phyloP scores from a whole-genome alignment of 2,797 vertebrate genomes.

The Fundulus diaphanus region DNA sequence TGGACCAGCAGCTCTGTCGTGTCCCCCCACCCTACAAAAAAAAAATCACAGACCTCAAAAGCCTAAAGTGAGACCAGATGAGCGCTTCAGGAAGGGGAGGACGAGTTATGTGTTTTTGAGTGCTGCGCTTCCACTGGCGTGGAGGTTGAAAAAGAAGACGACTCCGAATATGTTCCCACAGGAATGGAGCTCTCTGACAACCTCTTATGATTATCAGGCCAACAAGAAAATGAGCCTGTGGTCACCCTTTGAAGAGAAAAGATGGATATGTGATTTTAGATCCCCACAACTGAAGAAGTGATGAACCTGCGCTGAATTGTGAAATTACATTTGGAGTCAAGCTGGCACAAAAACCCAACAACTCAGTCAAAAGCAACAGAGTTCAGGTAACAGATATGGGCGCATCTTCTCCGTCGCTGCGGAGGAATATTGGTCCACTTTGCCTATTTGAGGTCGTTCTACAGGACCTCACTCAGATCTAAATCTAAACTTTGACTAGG shows the following conservation, averaged over 20 bases:
- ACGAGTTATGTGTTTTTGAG: slow-evolving; percentile 42
- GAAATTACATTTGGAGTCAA: slow-evolving; percentile 1
- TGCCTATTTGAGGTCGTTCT: not conserved
- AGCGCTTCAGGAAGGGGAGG: slow-evolving; percentile 50
- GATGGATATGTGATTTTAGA: slow-evolving; percentile 20
- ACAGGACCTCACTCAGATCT: not conserved
- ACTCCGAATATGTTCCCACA: slow-evolving; percentile 60
- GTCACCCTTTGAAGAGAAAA: slow-evolving; percentile 26
- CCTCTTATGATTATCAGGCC: slow-evolving; percentile 57
- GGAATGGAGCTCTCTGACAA: slow-evolving; percentile 53
- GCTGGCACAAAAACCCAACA: not conserved
- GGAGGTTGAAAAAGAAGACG: slow-evolving; percentile 56
- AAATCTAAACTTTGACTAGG: not conserved
- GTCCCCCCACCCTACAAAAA: too few species aligned
- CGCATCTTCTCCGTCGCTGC: not conserved
- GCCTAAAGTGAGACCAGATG: slow-evolving; percentile 72
- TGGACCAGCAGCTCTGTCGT: slow-evolving; percentile 43
- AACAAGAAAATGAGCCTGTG: slow-evolving; percentile 48
- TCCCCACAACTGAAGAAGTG: slow-evolving; percentile 9
- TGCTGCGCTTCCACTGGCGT: slow-evolving; percentile 29
- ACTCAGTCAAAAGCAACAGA: not conserved
- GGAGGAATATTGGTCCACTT: not conserved
- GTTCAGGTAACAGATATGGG: not conserved
- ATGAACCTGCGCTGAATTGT: slow-evolving; percentile 16
- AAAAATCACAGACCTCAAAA: slow-evolving; percentile 60